Evolutionary conservation across 2,888 invertebrate species (phyloP).

Genomic region (Smittia sp.): DNA sequence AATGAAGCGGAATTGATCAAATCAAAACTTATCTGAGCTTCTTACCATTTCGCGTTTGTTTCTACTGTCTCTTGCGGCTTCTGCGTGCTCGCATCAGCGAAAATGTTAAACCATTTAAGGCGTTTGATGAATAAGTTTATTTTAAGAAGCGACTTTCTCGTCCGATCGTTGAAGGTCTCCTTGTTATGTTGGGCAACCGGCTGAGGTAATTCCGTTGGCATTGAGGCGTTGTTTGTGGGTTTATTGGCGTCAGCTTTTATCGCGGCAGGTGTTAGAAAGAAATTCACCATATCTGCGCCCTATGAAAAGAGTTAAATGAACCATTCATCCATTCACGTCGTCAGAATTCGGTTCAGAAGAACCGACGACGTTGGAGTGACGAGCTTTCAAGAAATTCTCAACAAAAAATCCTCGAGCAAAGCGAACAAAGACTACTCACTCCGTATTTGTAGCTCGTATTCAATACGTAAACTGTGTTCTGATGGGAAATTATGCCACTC

Average conservation of each 20-base stretch:
- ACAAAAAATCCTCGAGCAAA: slow-evolving; percentile 1
- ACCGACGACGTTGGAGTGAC: background rate
- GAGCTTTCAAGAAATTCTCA: background rate
- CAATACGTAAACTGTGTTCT: slow-evolving; percentile 32
- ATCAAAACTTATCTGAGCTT: background rate
- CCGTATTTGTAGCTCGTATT: slow-evolving; percentile 18
- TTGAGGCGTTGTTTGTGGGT: background rate
- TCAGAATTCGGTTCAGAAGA: background rate
- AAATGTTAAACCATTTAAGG: slow-evolving; percentile 39
- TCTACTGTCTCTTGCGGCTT: background rate
- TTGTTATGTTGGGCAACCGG: background rate
- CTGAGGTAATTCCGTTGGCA: slow-evolving; percentile 36
- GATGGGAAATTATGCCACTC: slow-evolving; percentile 33
- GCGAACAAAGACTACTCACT: slow-evolving; percentile 8
- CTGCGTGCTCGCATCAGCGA: background rate
- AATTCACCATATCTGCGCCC: slow-evolving; percentile 38
- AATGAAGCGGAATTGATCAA: background rate
- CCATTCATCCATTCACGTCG: slow-evolving; percentile 5
- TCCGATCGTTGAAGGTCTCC: slow-evolving; percentile 34
- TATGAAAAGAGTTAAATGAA: slow-evolving; percentile 24
- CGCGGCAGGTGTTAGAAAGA: slow-evolving; percentile 20
- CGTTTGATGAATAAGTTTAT: slow-evolving; percentile 40
- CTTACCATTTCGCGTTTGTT: background rate
- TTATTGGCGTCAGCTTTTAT: slow-evolving; percentile 13
- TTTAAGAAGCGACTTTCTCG: slow-evolving; percentile 37